Percentiles rank a stretch among this genome's conserved stretches.
These are phyloP conservation scores for Drosophila quadrilineata DNA, from an alignment of 1,140 invertebrate genomes.

Conservation along the genomic window DNA sequence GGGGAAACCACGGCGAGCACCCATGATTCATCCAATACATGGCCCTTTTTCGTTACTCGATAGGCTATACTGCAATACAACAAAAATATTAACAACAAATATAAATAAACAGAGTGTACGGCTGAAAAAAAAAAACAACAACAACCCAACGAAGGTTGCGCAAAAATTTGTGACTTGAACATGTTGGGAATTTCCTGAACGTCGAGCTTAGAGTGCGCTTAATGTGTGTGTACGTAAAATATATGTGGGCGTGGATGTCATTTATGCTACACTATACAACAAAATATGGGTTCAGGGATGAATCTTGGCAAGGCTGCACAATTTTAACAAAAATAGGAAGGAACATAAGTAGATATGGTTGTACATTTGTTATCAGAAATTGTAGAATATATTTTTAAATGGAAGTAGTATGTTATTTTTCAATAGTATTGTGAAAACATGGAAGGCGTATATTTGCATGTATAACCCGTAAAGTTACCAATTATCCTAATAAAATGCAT, in stretches of 20 bases:
- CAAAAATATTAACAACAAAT: constrained; percentile 24
- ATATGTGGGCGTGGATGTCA: constrained; percentile 49
- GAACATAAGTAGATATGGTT: too few relatives aligned
- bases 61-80: constrained; percentile 20
- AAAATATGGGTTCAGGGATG: constrained; percentile 34
- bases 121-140: constrained; percentile 3
- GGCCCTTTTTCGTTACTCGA: constrained; percentile 26
- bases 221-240: constrained; percentile 2
- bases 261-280: constrained; percentile 8
- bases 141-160: constrained; percentile 54
- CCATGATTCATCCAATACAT: constrained; percentile 56
- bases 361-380: too few relatives aligned
- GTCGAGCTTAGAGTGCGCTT: constrained; percentile 7
- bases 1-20: constrained; percentile 57
- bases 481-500: too few relatives aligned
- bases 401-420: too few relatives aligned
- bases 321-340: neutral
- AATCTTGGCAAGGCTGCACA: constrained; percentile 31
- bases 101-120: constrained; percentile 5
- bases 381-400: too few relatives aligned
- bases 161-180: constrained; percentile 50
- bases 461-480: too few relatives aligned
- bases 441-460: too few relatives aligned
- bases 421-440: too few relatives aligned
- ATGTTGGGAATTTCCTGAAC: constrained; percentile 53